Percentiles rank a stretch among this genome's conserved stretches.
Evolutionary conservation across 1,140 invertebrate species (phyloP).

Genomic region (Eumeta japonica): DNA sequence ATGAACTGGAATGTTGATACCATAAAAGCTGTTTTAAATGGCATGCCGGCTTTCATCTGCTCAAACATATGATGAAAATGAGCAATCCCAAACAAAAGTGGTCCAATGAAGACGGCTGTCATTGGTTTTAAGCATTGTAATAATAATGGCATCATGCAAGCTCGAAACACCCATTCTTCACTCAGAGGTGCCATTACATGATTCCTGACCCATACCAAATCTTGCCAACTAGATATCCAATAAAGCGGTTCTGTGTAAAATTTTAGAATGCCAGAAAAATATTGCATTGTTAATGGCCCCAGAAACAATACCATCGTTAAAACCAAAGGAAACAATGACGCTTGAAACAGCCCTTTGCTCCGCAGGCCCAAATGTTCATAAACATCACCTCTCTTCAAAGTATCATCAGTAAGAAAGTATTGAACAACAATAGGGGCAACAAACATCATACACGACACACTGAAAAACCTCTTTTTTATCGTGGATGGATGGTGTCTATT

Average conservation of each 20-base stretch:
- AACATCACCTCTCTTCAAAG: slow-evolving; percentile 63
- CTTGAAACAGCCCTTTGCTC: slow-evolving; percentile 70
- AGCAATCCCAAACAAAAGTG: slow-evolving; percentile 89
- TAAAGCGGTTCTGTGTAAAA: slow-evolving; percentile 75
- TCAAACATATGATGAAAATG: slow-evolving; percentile 92
- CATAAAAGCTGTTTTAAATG: slow-evolving; percentile 66
- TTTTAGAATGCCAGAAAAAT: slow-evolving; percentile 67
- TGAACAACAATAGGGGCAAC: slow-evolving; percentile 77
- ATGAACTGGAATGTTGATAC: slow-evolving; percentile 82
- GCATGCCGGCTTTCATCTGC: slow-evolving; percentile 68
- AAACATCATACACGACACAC: slow-evolving; percentile 77
- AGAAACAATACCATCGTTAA: slow-evolving; percentile 83
- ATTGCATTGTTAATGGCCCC: slow-evolving; percentile 76
- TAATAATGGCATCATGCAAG: slow-evolving; percentile 90
- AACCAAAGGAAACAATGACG: slow-evolving; percentile 71
- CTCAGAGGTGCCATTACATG: slow-evolving; percentile 88
- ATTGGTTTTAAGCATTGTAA: slow-evolving; percentile 77
- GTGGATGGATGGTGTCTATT: slow-evolving; percentile 83
- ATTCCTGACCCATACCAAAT: slow-evolving; percentile 84
- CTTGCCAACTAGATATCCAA: slow-evolving; percentile 70
- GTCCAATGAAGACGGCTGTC: slow-evolving; percentile 79
- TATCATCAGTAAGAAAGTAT: slow-evolving; percentile 63
- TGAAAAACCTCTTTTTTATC: slow-evolving; percentile 84
- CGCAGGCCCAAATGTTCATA: slow-evolving; percentile 76
- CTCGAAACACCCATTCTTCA: slow-evolving; percentile 92